A percentile compares a stretch with the other conserved stretches of the same genome.
phyloP scores from a whole-genome alignment of 2,797 vertebrate species.

The Erpetoichthys calabaricus region DNA sequence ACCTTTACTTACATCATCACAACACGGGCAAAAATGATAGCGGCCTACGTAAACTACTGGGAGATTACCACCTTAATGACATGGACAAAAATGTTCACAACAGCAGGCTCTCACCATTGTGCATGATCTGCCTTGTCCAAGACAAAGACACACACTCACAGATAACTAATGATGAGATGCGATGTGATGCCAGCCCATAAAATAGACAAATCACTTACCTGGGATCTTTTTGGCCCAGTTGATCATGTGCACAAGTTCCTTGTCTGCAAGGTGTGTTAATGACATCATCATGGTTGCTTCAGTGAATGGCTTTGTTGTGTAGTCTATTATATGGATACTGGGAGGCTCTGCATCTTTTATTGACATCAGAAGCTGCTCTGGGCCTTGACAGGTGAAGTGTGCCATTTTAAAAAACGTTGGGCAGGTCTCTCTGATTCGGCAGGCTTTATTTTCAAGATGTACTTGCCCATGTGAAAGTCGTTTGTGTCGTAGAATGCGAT shows the following conservation, averaged over 20 bases:
- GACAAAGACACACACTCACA: no score
- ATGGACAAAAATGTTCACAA: no score
- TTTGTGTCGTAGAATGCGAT: conserved; percentile 58
- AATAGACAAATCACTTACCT: conserved; percentile 38
- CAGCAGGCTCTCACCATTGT: no score
- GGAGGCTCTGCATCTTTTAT: conserved; percentile 86
- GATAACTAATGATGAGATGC: no score
- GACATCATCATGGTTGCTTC: conserved; percentile 95
- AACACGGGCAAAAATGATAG: no score
- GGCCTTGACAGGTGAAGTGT: conserved; percentile 42
- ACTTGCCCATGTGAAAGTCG: conserved; percentile 42
- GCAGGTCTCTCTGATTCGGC: conserved; percentile 16
- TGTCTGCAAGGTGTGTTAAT: conserved; percentile 88
- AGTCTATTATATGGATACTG: conserved; percentile 69
- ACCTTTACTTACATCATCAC: neutral
- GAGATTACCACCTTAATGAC: no score
- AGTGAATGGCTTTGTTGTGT: conserved; percentile 75
- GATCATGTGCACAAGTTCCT: conserved; percentile 91
- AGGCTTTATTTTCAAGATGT: conserved; percentile 33
- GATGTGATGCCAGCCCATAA: no score
- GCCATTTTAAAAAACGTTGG: conserved; percentile 30
- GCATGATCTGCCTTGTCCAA: no score
- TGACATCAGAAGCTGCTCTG: conserved; percentile 73
- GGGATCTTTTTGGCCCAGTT: conserved; percentile 97
- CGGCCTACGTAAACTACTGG: no score